Conservation (phyloP, 1,140 invertebrate genomes). For the Tachypleus tridentatus region DNA sequence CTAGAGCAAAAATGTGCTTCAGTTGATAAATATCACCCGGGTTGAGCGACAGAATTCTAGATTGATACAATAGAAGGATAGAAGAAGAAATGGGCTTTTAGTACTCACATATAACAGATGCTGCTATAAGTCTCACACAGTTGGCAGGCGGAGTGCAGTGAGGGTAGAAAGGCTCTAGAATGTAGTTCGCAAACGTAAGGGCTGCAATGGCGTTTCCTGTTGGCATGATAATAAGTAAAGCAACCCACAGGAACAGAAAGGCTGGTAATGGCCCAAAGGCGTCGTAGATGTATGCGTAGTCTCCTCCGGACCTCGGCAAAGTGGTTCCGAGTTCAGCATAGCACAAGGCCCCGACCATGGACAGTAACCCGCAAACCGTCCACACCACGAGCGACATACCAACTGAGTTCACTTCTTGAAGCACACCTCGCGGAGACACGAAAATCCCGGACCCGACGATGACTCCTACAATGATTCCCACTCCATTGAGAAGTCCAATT, state of each 20-base stretch:
- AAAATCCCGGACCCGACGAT: slow-evolving; percentile 75
- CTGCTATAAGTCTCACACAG: too few relatives aligned
- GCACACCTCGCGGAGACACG: slow-evolving; percentile 37
- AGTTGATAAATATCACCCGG: too few relatives aligned
- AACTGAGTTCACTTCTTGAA: slow-evolving; percentile 30
- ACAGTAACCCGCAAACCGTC: slow-evolving; percentile 28
- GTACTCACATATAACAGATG: too few relatives aligned
- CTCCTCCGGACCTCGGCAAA: slow-evolving; percentile 73
- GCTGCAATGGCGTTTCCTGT: slow-evolving; percentile 75
- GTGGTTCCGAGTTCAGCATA: slow-evolving; percentile 90
- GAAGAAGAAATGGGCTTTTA: too few relatives aligned
- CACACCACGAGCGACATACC: slow-evolving; percentile 29
- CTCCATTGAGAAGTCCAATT: slow-evolving; percentile 94
- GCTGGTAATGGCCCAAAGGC: slow-evolving; percentile 13
- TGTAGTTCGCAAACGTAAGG: slow-evolving; percentile 34
- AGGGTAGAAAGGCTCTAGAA: too few relatives aligned
- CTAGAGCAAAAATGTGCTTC: too few relatives aligned
- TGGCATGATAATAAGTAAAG: slow-evolving; percentile 46
- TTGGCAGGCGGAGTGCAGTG: too few relatives aligned
- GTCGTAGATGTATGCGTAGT: slow-evolving; percentile 79
- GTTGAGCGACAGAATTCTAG: too few relatives aligned
- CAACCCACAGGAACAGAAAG: slow-evolving; percentile 63
- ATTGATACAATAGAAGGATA: too few relatives aligned
- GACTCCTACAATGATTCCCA: slow-evolving; percentile 91
- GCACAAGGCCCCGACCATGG: slow-evolving; percentile 69